phyloP scores from a whole-genome alignment of 1,140 invertebrate genomes.

The Aradophagus sp. region DNA sequence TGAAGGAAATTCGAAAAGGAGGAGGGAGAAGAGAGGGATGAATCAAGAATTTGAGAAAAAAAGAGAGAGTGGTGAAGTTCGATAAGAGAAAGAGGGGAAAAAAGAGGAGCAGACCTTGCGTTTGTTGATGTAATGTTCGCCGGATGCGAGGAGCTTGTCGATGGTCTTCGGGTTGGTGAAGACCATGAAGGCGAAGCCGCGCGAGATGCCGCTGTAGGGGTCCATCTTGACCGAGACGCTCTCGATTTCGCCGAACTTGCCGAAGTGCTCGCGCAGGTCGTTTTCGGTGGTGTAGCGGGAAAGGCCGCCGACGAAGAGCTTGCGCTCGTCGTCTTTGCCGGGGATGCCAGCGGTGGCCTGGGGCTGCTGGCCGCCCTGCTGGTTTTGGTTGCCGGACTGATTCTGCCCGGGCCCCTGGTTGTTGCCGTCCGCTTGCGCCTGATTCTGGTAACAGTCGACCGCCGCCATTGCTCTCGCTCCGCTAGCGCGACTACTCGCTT shows the following conservation, averaged over 20 bases:
- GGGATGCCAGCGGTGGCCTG: constrained; percentile 73
- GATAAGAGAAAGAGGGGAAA: not conserved
- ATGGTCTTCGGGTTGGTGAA: constrained; percentile 79
- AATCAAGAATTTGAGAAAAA: not conserved
- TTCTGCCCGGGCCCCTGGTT: constrained; percentile 52
- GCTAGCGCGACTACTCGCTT: too few relatives aligned
- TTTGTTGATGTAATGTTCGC: constrained; percentile 79
- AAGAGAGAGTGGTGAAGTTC: too few relatives aligned
- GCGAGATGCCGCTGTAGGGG: constrained; percentile 78
- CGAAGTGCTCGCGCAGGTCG: constrained; percentile 79
- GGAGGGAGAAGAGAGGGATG: too few relatives aligned
- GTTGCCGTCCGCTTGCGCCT: constrained; percentile 61
- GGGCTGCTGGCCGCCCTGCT: constrained; percentile 38
- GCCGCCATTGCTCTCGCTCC: constrained; percentile 64
- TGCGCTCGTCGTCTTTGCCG: constrained; percentile 75
- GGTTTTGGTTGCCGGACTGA: constrained; percentile 59
- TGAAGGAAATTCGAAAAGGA: too few relatives aligned
- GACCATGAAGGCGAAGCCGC: constrained; percentile 83
- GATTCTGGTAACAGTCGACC: constrained; percentile 68
- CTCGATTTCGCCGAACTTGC: constrained; percentile 79
- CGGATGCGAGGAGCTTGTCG: constrained; percentile 77
- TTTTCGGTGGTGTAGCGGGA: constrained; percentile 74
- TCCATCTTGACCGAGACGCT: constrained; percentile 81
- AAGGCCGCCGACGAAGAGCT: constrained; percentile 75
- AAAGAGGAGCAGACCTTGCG: constrained; percentile 72